Base-by-base conservation (phyloP, 30 jellyfish, hydroid and myxozoan species). In the Turritopsis rubra region DNA sequence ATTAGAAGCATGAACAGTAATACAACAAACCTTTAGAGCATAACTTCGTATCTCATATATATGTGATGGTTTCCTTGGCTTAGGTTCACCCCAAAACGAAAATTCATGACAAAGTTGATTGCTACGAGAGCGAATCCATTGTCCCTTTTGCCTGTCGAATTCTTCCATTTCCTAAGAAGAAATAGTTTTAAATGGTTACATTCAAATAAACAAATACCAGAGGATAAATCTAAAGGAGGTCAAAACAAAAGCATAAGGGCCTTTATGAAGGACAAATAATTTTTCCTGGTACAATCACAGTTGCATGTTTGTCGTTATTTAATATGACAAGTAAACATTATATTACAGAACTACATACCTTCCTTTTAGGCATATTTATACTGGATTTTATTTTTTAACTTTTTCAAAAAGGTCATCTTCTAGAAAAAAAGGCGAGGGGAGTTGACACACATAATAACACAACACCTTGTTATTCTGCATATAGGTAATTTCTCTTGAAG, bases 51-150 rank as follows among this genome's bases (percentile, higher is more conserved):
- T 84, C 65, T 92, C 98, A 85, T 92, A 92, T 22, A 92, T 92
- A 76, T 92, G 98, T 24, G 96, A 87, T 65, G 97, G 96, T 28
- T 88, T 95, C 17, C 96, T 72, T 20, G 73, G 54, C 71, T 92
- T 92, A 5, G 98, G 98, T 68, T 82, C 92, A 17, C 96, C 95
- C 98, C 98, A 92, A 81, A 87, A 92, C 16, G 90, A 71, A 71
- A 92, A 92, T 60, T 87, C 96, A 68, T 92, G 95, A 23, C 87
- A 86, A 23, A 92, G 93, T 66, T 92, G 98, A 73, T 92, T 84
- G 52, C 82, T 87, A 22, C 98, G 86, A 1, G 95, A 75, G 72
- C 95, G 66, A 71, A 92, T 75, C 94, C 91, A 52, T 1, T 66
- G 22, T 27, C 91, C 88, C 79, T 93, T 65, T 53, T 60, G 53